Evolutionary conservation across 2,888 invertebrate species (phyloP), one percentile per base, ranked within the genome.

Genomic region (Diachrysia chrysitis): DNA sequence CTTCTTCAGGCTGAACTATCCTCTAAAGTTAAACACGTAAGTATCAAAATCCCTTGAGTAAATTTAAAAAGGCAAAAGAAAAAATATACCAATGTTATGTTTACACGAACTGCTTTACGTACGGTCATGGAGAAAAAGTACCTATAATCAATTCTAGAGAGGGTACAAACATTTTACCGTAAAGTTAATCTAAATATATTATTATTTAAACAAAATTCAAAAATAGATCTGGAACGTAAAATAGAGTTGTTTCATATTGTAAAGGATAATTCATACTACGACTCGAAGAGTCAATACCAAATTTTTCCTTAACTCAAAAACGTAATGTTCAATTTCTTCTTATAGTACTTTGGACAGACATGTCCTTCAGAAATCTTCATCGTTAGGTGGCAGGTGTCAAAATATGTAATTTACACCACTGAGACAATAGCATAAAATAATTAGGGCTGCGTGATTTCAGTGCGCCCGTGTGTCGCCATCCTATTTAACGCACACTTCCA

Each of bases 1-100:
- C 73, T 96, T 98, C 90, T 98, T 97, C 95, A 95, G 97, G 87
- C 96, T 95, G 64, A 95, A 95, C 80, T 95, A 95, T 67, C 95
- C 95, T 9, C 81, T 95, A 17, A 95, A 95, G 73, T 79, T 95
- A 21, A 95, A 95, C 81, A 89, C 91, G 95, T 95, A 88, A 94
- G 95, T 92, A 66, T 14, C 19, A 48, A 46, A 56, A 35, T 7
- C 1, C 0, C 14, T 42, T 62, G 10, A 9, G 17, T 9, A 14
- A 29, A 7, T 19, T 10, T n/a, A 17, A 1, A 32, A 19, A 29
- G n/a, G 7, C 1, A 3, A 17, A 46, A 5, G n/a, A 12, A 46
- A 0, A 46, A 7, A 37, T 32, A 32, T 32, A 23, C 16, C 2
- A 6, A 16, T 37, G 42, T 4, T 7, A 3, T 14, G 16, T 16